phyloP scores from a whole-genome alignment of 2,888 invertebrate genomes.

The Macropis europaea region DNA sequence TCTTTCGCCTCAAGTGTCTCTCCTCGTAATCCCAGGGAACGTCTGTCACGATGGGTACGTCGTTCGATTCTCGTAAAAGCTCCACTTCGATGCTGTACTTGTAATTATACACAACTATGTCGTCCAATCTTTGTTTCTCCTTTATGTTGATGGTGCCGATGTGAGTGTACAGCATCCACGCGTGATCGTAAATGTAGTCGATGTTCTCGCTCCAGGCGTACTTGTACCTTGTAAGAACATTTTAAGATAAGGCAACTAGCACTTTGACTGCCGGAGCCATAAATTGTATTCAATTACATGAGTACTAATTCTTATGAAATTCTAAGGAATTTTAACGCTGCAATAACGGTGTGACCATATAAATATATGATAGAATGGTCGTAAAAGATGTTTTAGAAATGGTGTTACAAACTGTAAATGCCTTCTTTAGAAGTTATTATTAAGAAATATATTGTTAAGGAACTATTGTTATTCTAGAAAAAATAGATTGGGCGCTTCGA shows the following conservation, averaged over 20 bases:
- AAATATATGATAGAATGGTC: too few species aligned
- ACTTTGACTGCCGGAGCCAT: too few species aligned
- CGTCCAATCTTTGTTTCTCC: conserved; percentile 68
- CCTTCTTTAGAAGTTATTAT: too few species aligned
- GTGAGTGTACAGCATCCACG: conserved; percentile 73
- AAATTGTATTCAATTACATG: too few species aligned
- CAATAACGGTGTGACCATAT: too few species aligned
- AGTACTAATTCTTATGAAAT: not conserved
- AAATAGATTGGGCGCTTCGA: too few species aligned
- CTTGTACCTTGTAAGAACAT: conserved; percentile 65
- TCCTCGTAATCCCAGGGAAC: conserved; percentile 60
- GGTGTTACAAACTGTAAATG: too few species aligned
- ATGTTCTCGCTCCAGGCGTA: conserved; percentile 71
- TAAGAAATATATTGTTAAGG: too few species aligned
- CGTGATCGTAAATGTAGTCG: conserved; percentile 75
- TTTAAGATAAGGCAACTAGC: too few species aligned
- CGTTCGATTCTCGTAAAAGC: conserved; percentile 65
- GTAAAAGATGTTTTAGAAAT: too few species aligned
- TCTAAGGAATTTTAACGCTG: not conserved
- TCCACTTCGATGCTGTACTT: conserved; percentile 73
- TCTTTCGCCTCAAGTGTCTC: conserved; percentile 38
- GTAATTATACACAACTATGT: conserved; percentile 75
- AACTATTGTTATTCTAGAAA: too few species aligned
- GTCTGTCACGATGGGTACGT: conserved; percentile 36
- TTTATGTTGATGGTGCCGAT: conserved; percentile 70